phyloP scores from a whole-genome alignment of 1,140 invertebrate species.

The Aethina tumida region DNA sequence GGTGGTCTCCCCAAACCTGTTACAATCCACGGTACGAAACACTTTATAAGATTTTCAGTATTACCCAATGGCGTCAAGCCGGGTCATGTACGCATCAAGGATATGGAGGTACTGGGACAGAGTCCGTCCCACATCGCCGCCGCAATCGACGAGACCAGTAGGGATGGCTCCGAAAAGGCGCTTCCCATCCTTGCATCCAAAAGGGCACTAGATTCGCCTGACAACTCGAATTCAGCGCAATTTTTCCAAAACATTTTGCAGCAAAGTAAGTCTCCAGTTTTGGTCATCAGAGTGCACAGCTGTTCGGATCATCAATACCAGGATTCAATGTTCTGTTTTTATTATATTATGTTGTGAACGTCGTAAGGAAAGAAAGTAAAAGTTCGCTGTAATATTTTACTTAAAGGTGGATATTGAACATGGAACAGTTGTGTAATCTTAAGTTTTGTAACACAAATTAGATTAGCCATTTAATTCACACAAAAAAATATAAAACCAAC shows the following conservation, averaged over 20 bases:
- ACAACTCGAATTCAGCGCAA: conserved; percentile 29
- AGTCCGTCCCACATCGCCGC: conserved; percentile 2
- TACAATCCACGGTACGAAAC: conserved; percentile 64
- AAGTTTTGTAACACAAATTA: no score
- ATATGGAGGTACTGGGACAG: conserved; percentile 46
- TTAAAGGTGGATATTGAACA: no score
- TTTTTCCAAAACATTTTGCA: conserved; percentile 25
- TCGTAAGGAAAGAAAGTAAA: no score
- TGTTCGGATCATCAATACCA: no score
- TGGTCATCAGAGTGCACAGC: no score
- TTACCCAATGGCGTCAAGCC: conserved; percentile 64
- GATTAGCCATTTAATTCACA: no score
- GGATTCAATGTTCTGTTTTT: no score
- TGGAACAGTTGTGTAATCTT: no score
- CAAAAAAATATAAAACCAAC: no score
- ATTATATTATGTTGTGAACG: no score
- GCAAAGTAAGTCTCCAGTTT: conserved; percentile 33
- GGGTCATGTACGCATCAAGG: conserved; percentile 54
- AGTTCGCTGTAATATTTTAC: no score
- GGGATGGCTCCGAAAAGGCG: conserved; percentile 5
- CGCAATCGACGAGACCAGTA: conserved; percentile 21
- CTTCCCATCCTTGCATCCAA: conserved; percentile 1
- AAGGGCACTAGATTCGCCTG: conserved; percentile 21
- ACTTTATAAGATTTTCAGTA: conserved; percentile 73
- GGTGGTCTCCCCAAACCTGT: conserved; percentile 87